Conservation (phyloP, 2,888 invertebrate species). For the Nomada goodeniana region DNA sequence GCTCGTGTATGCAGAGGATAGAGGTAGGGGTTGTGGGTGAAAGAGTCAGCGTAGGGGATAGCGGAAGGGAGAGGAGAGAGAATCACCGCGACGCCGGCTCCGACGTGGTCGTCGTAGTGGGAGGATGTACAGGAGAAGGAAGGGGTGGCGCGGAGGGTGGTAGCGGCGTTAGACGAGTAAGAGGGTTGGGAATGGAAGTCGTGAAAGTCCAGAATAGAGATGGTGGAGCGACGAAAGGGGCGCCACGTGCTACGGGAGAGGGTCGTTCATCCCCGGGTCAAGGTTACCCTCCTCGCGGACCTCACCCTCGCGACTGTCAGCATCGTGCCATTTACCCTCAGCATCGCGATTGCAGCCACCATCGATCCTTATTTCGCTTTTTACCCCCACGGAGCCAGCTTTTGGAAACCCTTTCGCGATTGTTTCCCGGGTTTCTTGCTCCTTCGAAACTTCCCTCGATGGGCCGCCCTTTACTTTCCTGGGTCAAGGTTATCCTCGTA, state of each 20-base stretch:
- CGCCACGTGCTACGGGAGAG: constrained; percentile 77
- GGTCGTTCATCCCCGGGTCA: constrained; percentile 84
- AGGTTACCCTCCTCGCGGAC: constrained; percentile 80
- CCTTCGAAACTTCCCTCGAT: constrained; percentile 41
- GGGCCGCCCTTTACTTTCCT: background rate
- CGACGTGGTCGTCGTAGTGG: constrained; percentile 55
- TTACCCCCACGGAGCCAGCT: constrained; percentile 35
- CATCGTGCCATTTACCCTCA: constrained; percentile 70
- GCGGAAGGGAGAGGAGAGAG: constrained; percentile 26
- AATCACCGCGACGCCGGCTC: constrained; percentile 54
- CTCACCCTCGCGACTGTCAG: constrained; percentile 65
- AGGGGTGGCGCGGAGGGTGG: constrained; percentile 41
- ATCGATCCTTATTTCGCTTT: constrained; percentile 65
- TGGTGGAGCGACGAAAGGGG: constrained; percentile 67
- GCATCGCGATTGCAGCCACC: constrained; percentile 60
- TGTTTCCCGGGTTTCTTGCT: constrained; percentile 39
- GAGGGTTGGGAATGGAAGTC: constrained; percentile 62
- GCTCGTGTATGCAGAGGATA: constrained; percentile 40
- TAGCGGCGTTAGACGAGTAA: constrained; percentile 58
- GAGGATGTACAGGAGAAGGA: constrained; percentile 14
- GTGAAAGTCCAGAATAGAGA: constrained; percentile 63
- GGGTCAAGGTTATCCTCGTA: constrained; percentile 53
- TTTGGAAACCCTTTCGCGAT: constrained; percentile 23
- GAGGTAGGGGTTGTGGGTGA: constrained; percentile 4
- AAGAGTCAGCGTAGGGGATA: background rate